These are phyloP conservation scores for Bos javanicus DNA, from an alignment of 2,113 vertebrate genomes.

Conservation along the genomic window DNA sequence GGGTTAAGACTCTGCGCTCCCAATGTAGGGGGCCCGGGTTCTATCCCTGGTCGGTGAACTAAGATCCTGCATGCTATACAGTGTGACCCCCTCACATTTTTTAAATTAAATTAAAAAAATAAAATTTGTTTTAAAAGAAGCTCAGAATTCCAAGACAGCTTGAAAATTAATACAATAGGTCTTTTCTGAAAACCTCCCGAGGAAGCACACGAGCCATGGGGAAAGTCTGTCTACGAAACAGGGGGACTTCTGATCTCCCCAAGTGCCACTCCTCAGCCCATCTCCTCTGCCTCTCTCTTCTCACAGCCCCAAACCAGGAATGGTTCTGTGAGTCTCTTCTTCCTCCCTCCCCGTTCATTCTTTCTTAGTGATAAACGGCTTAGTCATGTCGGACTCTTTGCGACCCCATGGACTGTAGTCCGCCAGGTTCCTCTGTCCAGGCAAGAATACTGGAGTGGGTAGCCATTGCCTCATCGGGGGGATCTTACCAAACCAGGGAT, in stretches of 20 bases:
- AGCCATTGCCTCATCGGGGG: not conserved
- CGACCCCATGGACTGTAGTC: not conserved
- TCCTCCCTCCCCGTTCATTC: not conserved
- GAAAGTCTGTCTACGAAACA: not conserved
- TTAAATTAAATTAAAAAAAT: not conserved
- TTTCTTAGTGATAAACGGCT: not conserved
- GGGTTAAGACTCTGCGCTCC: not conserved
- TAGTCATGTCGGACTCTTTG: not conserved
- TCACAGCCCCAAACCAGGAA: too few relatives aligned
- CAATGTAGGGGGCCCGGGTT: not conserved
- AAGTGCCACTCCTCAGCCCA: not conserved
- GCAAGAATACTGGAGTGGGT: not conserved
- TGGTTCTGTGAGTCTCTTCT: not conserved
- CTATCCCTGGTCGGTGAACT: not conserved
- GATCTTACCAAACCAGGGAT: not conserved
- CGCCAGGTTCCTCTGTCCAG: not conserved
- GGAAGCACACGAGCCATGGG: not conserved
- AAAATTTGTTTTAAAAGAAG: not conserved
- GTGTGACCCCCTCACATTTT: not conserved
- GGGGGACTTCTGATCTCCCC: not conserved
- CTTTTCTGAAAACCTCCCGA: not conserved
- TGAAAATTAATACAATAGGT: not conserved
- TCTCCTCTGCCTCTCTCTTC: too few relatives aligned
- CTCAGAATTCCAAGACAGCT: not conserved
- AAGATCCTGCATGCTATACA: not conserved